phyloP scores from a whole-genome alignment of 1,140 invertebrate species.

The Heliconius hewitsoni region DNA sequence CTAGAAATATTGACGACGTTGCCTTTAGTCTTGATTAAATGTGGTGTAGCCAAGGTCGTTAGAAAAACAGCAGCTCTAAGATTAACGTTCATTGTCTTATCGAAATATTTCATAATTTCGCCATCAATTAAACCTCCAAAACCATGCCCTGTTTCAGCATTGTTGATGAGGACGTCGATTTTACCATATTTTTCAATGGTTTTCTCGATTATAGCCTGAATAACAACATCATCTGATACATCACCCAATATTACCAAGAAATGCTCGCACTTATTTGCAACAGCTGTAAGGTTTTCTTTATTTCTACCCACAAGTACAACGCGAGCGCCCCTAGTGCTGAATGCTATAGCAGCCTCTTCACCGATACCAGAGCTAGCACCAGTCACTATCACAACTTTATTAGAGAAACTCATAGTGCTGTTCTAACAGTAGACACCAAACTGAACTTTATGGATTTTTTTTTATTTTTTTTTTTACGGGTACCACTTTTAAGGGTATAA shows the following conservation, averaged over 20 bases:
- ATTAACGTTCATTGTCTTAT: not conserved
- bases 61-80: not conserved
- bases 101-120: not conserved
- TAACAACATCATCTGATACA: not conserved
- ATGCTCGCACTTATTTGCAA: not conserved
- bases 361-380: conserved; percentile 7
- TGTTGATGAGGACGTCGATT: conserved; percentile 2
- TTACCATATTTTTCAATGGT: not conserved
- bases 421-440: not conserved
- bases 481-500: not conserved
- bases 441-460: not conserved
- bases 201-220: not conserved
- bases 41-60: not conserved
- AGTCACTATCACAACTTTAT: conserved; percentile 13
- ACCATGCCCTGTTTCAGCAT: not conserved
- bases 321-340: not conserved
- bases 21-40: conserved; percentile 13
- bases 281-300: not conserved
- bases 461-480: not conserved
- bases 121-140: not conserved
- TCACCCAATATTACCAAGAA: not conserved
- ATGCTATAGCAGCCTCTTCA: not conserved
- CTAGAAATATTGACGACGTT: conserved; percentile 1
- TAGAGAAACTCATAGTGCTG: not conserved
- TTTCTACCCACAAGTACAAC: conserved; percentile 6